Conservation (phyloP, 2,113 vertebrate genomes). For the Dasypus novemcinctus region DNA sequence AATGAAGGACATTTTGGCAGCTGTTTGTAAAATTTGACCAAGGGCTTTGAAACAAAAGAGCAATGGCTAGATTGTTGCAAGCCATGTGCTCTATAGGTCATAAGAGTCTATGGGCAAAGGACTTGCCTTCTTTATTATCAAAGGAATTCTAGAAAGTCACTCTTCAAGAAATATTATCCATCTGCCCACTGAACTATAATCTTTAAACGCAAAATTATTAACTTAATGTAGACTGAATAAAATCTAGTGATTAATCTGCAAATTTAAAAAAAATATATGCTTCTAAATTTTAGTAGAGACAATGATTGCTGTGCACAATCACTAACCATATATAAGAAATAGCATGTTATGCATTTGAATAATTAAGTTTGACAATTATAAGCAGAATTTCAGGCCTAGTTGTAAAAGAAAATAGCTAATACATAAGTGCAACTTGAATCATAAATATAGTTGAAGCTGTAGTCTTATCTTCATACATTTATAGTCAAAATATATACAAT, state of each 20-base stretch:
- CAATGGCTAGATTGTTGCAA: background rate
- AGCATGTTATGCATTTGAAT: background rate
- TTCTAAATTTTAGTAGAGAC: background rate
- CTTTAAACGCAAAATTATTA: background rate
- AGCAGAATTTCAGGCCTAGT: background rate
- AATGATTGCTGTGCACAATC: background rate
- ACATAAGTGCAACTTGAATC: background rate
- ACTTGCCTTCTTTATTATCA: background rate
- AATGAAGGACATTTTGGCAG: background rate
- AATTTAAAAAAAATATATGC: background rate
- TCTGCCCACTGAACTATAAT: constrained; percentile 14
- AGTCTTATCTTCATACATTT: background rate
- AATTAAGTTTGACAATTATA: background rate
- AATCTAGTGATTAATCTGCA: background rate
- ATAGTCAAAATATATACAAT: background rate
- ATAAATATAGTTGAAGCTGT: background rate
- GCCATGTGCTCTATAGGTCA: background rate
- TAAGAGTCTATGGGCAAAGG: background rate
- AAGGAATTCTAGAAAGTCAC: constrained; percentile 23
- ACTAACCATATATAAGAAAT: background rate
- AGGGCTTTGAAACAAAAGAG: background rate
- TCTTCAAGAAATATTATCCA: background rate
- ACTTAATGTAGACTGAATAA: background rate
- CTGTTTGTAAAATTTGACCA: rapidly evolving
- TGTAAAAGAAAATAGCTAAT: background rate